Percentiles rank a stretch among this genome's conserved stretches.
phyloP scores from a whole-genome alignment of 2,113 vertebrate species.

The Rutilus rutilus region DNA sequence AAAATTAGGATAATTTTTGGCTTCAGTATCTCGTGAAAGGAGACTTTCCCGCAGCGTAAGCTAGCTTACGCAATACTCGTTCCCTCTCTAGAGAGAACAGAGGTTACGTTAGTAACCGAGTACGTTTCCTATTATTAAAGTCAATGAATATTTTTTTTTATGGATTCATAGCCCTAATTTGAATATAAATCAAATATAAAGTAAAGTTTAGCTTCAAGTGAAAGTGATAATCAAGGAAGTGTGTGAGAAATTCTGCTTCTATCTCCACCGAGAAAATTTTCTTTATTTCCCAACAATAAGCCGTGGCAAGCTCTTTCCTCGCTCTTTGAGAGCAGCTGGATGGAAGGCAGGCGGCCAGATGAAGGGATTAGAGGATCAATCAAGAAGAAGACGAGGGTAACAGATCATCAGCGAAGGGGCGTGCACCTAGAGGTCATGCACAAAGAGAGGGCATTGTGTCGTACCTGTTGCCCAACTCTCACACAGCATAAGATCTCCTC shows the following conservation, averaged over 20 bases:
- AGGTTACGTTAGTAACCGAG: too few relatives aligned
- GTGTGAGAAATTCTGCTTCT: constrained; percentile 23
- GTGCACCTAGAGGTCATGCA: constrained; percentile 51
- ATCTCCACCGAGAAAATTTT: not conserved
- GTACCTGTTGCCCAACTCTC: not conserved
- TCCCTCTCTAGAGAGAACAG: too few relatives aligned
- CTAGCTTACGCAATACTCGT: too few relatives aligned
- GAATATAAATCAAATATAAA: too few relatives aligned
- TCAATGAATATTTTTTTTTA: too few relatives aligned
- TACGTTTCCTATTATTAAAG: too few relatives aligned
- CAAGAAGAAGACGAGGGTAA: constrained; percentile 42
- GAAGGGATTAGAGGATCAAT: constrained; percentile 55
- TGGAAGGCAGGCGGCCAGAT: constrained; percentile 10
- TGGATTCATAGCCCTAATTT: not conserved
- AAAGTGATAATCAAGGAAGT: constrained; percentile 16
- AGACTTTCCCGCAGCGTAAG: too few relatives aligned
- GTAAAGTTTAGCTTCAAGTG: not conserved
- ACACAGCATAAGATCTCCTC: not conserved
- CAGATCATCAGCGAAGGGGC: constrained; percentile 39
- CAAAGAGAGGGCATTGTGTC: constrained; percentile 16
- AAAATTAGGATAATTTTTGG: too few relatives aligned
- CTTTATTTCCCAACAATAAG: not conserved
- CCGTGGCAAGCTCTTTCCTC: constrained; percentile 33
- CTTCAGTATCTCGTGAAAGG: too few relatives aligned
- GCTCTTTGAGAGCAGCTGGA: constrained; percentile 54